Conservation (phyloP, 1,140 invertebrate species). For the Himalopsyche phryganea region DNA sequence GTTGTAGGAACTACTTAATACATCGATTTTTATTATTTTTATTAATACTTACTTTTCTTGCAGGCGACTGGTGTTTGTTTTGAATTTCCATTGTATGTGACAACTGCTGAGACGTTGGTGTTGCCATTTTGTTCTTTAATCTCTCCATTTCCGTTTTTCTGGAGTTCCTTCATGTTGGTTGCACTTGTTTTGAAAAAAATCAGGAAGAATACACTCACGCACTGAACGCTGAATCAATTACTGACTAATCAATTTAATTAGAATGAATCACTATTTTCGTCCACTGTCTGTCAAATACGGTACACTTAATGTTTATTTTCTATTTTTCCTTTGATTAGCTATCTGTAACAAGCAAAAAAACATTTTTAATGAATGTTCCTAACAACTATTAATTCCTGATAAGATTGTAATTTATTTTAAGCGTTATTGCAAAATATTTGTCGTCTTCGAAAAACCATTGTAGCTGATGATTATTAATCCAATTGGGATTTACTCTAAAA, state of each 20-base stretch:
- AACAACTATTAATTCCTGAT: too few species aligned
- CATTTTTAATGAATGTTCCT: too few species aligned
- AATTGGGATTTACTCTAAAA: too few species aligned
- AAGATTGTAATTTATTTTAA: too few species aligned
- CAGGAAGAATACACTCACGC: neutral
- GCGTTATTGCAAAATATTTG: too few species aligned
- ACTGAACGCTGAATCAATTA: neutral
- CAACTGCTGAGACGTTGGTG: neutral
- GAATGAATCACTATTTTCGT: neutral
- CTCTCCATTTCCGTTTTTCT: conserved; percentile 2
- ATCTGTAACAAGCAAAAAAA: too few species aligned
- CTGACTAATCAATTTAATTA: neutral
- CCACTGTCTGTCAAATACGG: neutral
- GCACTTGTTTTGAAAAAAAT: neutral
- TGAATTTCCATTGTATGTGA: neutral
- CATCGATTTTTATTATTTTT: too few species aligned
- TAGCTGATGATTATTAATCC: too few species aligned
- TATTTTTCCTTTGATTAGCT: too few species aligned
- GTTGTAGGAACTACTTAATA: too few species aligned
- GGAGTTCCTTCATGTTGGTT: neutral
- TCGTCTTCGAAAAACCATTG: too few species aligned
- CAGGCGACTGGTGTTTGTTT: neutral
- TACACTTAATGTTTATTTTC: too few species aligned
- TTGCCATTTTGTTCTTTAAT: neutral
- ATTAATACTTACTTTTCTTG: neutral